These are phyloP conservation scores for Lordiphosa andalusiaca DNA, from an alignment of 2,888 invertebrate species.

Conservation along the genomic window DNA sequence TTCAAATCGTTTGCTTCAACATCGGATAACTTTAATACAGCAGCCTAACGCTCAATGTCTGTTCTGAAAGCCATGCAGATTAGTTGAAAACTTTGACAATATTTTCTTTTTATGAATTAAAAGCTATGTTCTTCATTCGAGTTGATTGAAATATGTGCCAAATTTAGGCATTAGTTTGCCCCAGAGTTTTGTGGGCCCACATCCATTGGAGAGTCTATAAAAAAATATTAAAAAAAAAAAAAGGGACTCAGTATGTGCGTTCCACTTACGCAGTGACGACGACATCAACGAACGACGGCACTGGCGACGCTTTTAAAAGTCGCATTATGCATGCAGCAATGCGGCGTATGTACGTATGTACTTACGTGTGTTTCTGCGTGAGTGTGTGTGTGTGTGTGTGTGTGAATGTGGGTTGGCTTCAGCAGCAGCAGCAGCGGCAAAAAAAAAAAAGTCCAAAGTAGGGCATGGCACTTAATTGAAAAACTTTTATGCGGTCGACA, in stretches of 20 bases:
- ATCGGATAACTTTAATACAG: too few relatives aligned
- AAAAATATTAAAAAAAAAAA: too few relatives aligned
- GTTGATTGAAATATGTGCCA: too few relatives aligned
- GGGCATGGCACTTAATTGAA: slow-evolving; percentile 66
- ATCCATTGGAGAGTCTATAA: background rate
- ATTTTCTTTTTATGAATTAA: too few relatives aligned
- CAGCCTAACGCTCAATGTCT: too few relatives aligned
- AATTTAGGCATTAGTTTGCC: too few relatives aligned
- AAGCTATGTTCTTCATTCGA: too few relatives aligned
- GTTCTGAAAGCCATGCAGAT: too few relatives aligned
- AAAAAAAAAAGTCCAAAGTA: slow-evolving; percentile 44
- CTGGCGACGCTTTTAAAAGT: slow-evolving; percentile 36
- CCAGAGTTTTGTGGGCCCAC: too few relatives aligned
- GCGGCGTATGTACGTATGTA: slow-evolving; percentile 28
- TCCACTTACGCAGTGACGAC: slow-evolving; percentile 36
- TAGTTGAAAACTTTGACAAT: too few relatives aligned
- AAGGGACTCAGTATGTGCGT: slow-evolving; percentile 22
- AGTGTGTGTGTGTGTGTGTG: slow-evolving; percentile 12
- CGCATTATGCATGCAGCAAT: slow-evolving; percentile 53
- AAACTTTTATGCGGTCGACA: slow-evolving; percentile 64
- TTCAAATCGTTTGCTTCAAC: too few relatives aligned
- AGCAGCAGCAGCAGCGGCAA: slow-evolving; percentile 21
- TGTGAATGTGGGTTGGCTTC: slow-evolving; percentile 18
- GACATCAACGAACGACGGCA: slow-evolving; percentile 11
- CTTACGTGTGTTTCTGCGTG: slow-evolving; percentile 11